Percentiles rank a stretch among this genome's conserved stretches.
Conservation (phyloP, 2,797 vertebrate genomes). For the Gila robusta region DNA sequence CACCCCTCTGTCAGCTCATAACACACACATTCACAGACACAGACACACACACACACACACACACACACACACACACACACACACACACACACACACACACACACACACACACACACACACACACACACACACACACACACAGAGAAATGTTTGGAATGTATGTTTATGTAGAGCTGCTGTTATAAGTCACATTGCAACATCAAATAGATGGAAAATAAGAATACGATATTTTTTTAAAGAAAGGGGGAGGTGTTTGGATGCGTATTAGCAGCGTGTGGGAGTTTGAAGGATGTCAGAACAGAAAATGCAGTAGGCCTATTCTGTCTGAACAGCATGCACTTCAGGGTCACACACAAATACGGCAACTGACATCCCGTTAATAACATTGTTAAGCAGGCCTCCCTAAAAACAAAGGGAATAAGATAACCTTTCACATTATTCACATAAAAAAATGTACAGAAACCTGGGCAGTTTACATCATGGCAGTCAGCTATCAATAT, state of each 20-base stretch:
- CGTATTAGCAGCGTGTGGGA: conserved; percentile 3
- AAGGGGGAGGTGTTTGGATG: conserved; percentile 8
- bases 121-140: conserved; percentile 51
- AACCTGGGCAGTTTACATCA: not conserved
- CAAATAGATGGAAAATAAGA: conserved; percentile 56
- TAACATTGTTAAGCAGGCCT: conserved; percentile 43
- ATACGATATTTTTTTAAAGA: conserved; percentile 53
- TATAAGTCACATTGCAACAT: conserved; percentile 74
- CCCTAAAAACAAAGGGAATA: conserved; percentile 44
- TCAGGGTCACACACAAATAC: conserved; percentile 54
- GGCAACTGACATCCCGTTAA: conserved; percentile 54
- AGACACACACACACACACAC: conserved; percentile 63
- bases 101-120: conserved; percentile 31
- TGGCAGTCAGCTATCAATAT: not conserved
- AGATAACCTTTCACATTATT: not conserved
- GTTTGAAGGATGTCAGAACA: conserved; percentile 45
- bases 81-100: conserved; percentile 1
- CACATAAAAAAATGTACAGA: not conserved
- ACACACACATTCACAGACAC: conserved; percentile 44
- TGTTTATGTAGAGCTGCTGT: conserved; percentile 46
- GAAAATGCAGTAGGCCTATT: conserved; percentile 44
- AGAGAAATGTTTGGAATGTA: conserved; percentile 53
- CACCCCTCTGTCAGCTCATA: conserved; percentile 65
- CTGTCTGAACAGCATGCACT: conserved; percentile 32
- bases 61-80: conserved; percentile 58